Conservation (phyloP, 2,797 vertebrate genomes). For the Hipposideros larvatus region DNA sequence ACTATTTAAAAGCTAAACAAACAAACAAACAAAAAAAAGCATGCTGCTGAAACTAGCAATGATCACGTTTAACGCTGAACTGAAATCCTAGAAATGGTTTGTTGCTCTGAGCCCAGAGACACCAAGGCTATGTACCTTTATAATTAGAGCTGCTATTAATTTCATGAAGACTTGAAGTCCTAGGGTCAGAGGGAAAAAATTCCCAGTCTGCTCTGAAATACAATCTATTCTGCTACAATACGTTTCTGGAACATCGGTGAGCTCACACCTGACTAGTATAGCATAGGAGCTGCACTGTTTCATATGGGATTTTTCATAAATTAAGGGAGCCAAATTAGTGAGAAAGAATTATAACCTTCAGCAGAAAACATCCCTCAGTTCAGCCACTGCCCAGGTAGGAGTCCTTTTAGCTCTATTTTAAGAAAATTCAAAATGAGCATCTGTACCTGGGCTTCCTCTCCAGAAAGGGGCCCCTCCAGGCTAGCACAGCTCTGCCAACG, state of each 20-base stretch:
- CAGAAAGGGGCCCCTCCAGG: neutral
- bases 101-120: slow-evolving; percentile 71
- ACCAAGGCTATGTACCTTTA: slow-evolving; percentile 65
- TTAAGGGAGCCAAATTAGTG: neutral
- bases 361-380: slow-evolving; percentile 18
- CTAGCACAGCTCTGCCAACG: neutral
- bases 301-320: neutral
- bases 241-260: neutral
- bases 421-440: slow-evolving; percentile 64
- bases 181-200: slow-evolving; percentile 28
- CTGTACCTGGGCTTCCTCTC: neutral
- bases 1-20: slow-evolving; percentile 44
- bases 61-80: neutral
- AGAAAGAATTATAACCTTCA: slow-evolving; percentile 23
- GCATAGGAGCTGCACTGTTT: neutral
- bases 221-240: neutral
- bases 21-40: neutral
- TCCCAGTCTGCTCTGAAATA: slow-evolving; percentile 32
- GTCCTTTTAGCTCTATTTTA: slow-evolving; percentile 48
- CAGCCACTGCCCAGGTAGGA: neutral
- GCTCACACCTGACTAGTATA: neutral
- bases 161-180: slow-evolving; percentile 49
- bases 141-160: slow-evolving; percentile 28
- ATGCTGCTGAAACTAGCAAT: neutral
- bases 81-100: slow-evolving; percentile 69